Percentiles rank a stretch among this genome's conserved stretches.
Conservation (phyloP, 2,113 vertebrate species). For the Triplophysa siluroides region DNA sequence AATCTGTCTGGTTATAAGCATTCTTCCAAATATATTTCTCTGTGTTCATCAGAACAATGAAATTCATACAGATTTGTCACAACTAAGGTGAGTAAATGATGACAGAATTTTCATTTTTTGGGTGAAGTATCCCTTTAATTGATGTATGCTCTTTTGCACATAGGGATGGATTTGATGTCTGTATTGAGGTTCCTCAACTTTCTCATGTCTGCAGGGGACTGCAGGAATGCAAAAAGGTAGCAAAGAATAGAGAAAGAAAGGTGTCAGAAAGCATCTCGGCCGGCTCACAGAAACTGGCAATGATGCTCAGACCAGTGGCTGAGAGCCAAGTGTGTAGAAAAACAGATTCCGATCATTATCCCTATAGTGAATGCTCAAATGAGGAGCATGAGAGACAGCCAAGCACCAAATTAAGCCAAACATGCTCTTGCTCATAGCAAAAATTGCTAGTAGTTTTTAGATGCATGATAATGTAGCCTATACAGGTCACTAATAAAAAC, state of each 20-base stretch:
- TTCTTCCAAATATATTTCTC: too few species aligned
- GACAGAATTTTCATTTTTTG: too few species aligned
- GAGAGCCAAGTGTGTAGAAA: too few species aligned
- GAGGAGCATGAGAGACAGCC: background rate
- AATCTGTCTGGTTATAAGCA: too few species aligned
- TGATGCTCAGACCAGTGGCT: background rate
- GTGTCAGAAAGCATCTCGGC: too few species aligned
- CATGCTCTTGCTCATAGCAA: background rate
- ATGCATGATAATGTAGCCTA: background rate
- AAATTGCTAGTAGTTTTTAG: background rate
- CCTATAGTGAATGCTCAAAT: background rate
- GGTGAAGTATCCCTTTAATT: too few species aligned
- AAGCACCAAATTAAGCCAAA: background rate
- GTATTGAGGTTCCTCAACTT: background rate
- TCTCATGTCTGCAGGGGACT: background rate
- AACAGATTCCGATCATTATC: background rate
- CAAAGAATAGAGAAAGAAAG: too few species aligned
- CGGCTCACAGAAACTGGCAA: background rate
- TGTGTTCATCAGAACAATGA: too few species aligned
- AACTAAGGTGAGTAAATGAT: too few species aligned
- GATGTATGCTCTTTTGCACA: too few species aligned
- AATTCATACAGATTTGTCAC: too few species aligned
- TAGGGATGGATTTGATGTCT: background rate
- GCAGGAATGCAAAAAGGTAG: background rate
- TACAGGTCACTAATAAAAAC: background rate